phyloP scores from a whole-genome alignment of 1,140 invertebrate species.

The Spodoptera litura region DNA sequence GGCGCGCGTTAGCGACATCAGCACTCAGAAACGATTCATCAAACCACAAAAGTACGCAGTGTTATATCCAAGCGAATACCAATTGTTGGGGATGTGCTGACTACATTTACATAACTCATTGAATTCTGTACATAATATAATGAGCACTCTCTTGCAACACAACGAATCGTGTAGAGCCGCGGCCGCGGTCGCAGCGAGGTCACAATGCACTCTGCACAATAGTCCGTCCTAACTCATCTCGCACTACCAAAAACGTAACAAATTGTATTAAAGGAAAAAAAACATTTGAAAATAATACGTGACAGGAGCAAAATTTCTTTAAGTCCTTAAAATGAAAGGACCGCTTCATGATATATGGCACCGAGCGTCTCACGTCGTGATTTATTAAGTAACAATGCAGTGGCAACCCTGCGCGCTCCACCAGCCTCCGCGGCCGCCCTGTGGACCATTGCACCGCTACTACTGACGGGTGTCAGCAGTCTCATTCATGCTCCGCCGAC shows the following conservation, averaged over 20 bases:
- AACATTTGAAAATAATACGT: conserved; percentile 10
- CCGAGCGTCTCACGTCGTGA: neutral
- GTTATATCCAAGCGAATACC: too few species aligned
- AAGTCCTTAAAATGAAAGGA: neutral
- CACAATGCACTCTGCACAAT: conserved; percentile 43
- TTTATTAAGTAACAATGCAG: conserved; percentile 5
- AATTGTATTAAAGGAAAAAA: conserved; percentile 39
- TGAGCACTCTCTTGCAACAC: neutral
- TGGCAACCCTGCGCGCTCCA: neutral
- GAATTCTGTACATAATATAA: too few species aligned
- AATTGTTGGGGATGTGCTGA: too few species aligned
- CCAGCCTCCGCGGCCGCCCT: neutral
- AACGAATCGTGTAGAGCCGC: neutral
- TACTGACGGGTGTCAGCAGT: too few species aligned
- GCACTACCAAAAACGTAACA: conserved; percentile 28
- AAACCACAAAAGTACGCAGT: too few species aligned
- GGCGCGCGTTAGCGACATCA: too few species aligned
- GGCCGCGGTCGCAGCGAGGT: neutral
- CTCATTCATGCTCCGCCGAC: too few species aligned
- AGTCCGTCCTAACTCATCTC: conserved; percentile 43
- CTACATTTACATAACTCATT: too few species aligned
- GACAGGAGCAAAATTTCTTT: conserved; percentile 33
- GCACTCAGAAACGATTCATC: too few species aligned
- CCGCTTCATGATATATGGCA: conserved; percentile 34
- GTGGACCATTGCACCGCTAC: too few species aligned